Evolutionary conservation across 1,140 invertebrate species (phyloP), one percentile per base, ranked within the genome.

Genomic region (Arctopsyche grandis): DNA sequence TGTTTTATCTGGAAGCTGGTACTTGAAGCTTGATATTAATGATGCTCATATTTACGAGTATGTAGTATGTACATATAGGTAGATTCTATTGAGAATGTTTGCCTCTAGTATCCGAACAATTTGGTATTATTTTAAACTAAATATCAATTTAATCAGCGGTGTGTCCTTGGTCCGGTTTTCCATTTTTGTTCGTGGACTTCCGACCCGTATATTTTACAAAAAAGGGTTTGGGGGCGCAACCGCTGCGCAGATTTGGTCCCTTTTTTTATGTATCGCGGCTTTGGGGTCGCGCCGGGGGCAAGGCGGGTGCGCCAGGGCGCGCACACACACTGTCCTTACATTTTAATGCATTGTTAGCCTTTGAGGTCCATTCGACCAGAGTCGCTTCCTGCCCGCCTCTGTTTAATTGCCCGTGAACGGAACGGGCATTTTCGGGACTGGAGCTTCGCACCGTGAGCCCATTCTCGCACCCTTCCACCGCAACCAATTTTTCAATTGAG

Each of bases 291-390:
- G 16, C 48, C 48, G 1, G 48, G 48, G 48, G 48, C 48, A 52
- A 16, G 16, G 48, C 29, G 7, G 29, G 29, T 52, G 16, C 16
- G 48, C 48, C 48, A 16, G 48, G 12, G 10, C 10, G 48, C 48
- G 48, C 16, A 52, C 48, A 52, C 48, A 52, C 48, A 43, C 58
- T 63, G 52, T 76, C 56, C 74, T 76, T 76, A 76, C 56, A 43
- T 76, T 76, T 76, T 76, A 76, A 76, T 76, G 56, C 56, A 76
- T 76, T 76, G 74, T 76, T 76, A 76, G 66, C 69, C 77, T 78
- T 78, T 78, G 77, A 78, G 77, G 69, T 78, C 77, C 77, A 73
- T 78, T 70, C 77, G 66, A 78, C 69, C 77, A 78, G 21, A 69
- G 29, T 70, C 38, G 63, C 46, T 70, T 70, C 66, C 66, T 52